A percentile compares a stretch with the other conserved stretches of the same genome.
phyloP scores from a whole-genome alignment of 1,140 invertebrate species.

The Mactra quadrangularis region DNA sequence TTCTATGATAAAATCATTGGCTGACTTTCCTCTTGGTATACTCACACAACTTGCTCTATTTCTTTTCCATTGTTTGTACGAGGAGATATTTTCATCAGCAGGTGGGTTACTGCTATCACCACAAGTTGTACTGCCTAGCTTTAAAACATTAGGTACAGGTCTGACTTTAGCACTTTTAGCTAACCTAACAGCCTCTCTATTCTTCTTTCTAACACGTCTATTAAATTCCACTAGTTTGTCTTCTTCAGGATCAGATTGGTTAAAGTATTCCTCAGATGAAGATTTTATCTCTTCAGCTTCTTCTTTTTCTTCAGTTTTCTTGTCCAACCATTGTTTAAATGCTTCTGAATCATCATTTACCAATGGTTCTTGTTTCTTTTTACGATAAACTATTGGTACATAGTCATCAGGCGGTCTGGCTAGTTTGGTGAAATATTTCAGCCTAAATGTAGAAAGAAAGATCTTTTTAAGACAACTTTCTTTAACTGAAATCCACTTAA shows the following conservation, averaged over 20 bases:
- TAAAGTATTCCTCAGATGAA: slow-evolving; percentile 21
- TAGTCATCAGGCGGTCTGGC: neutral
- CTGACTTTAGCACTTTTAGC: slow-evolving; percentile 47
- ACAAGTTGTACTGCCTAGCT: slow-evolving; percentile 62
- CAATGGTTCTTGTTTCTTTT: slow-evolving; percentile 25
- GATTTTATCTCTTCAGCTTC: slow-evolving; percentile 44
- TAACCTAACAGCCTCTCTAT: slow-evolving; percentile 13
- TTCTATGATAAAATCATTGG: slow-evolving; percentile 63
- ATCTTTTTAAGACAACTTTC: no score
- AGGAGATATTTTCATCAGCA: slow-evolving; percentile 55
- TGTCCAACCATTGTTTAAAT: slow-evolving; percentile 73
- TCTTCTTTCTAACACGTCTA: slow-evolving; percentile 49
- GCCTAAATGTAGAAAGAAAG: slow-evolving; percentile 15
- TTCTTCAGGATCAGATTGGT: slow-evolving; percentile 58
- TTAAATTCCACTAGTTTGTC: slow-evolving; percentile 59
- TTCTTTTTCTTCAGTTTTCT: slow-evolving; percentile 62
- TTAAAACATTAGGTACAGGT: slow-evolving; percentile 64
- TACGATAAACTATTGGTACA: slow-evolving; percentile 31
- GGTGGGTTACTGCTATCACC: slow-evolving; percentile 63
- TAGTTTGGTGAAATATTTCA: slow-evolving; percentile 50
- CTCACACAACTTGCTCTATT: slow-evolving; percentile 26
- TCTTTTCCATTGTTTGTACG: slow-evolving; percentile 68
- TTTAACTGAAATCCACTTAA: no score
- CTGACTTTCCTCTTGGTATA: slow-evolving; percentile 55
- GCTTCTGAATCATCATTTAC: slow-evolving; percentile 56